These are phyloP conservation scores for Psophia crepitans DNA, from an alignment of 2,113 vertebrate species.

Conservation along the genomic window DNA sequence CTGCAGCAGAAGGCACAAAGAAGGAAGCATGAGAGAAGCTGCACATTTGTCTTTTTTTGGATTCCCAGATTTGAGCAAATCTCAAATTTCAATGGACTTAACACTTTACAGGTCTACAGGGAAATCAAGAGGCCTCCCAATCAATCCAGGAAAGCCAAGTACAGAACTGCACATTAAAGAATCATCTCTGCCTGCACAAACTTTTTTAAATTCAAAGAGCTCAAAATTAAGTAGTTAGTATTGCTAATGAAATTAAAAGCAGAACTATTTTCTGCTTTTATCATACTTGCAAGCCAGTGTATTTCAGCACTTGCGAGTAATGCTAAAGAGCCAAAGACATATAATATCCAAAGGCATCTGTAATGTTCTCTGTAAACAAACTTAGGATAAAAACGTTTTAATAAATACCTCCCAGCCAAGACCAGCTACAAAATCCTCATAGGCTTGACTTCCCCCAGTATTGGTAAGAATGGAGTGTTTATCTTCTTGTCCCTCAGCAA, in stretches of 20 bases:
- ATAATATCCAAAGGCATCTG: background rate
- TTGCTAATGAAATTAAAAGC: background rate
- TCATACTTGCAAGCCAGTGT: background rate
- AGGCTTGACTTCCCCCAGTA: conserved; percentile 93
- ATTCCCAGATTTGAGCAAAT: background rate
- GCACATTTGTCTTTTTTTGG: background rate
- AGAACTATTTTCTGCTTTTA: background rate
- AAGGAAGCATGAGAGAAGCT: background rate
- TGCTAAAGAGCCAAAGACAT: background rate
- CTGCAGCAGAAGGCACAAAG: background rate
- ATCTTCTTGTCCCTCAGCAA: conserved; percentile 98
- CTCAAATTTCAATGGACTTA: background rate
- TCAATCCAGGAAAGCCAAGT: background rate
- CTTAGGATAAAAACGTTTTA: background rate
- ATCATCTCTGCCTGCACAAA: background rate
- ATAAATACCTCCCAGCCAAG: conserved; percentile 96
- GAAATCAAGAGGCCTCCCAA: background rate
- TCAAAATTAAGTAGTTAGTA: background rate
- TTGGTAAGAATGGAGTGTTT: conserved; percentile 99
- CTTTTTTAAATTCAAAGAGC: background rate
- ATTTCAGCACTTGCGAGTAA: background rate
- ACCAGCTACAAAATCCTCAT: conserved; percentile 97
- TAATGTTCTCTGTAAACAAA: background rate
- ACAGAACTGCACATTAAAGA: background rate
- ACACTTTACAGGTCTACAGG: background rate